These are phyloP conservation scores for Microcaecilia unicolor DNA, from an alignment of 2,797 vertebrate genomes.

Conservation along the genomic window DNA sequence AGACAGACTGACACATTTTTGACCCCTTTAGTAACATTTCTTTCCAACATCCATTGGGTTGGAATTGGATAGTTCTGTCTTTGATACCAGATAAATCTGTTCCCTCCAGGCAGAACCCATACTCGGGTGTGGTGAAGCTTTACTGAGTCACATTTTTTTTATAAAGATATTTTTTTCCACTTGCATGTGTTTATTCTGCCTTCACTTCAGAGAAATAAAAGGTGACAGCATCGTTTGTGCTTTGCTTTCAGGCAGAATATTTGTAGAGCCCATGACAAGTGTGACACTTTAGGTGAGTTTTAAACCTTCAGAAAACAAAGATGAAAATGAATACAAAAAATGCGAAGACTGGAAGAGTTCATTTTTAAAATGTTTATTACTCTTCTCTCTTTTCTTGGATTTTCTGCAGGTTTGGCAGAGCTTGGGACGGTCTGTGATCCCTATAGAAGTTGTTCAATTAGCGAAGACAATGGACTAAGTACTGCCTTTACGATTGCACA, in stretches of 20 bases:
- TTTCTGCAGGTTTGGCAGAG: slow-evolving; percentile 81
- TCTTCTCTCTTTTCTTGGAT: slow-evolving; percentile 2
- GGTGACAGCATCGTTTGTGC: slow-evolving; percentile 35
- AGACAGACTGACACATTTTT: no score
- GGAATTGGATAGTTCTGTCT: no score
- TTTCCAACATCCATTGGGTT: no score
- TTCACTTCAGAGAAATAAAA: slow-evolving; percentile 22
- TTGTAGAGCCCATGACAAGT: slow-evolving; percentile 94
- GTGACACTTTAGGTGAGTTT: slow-evolving; percentile 87
- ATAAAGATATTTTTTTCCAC: not conserved
- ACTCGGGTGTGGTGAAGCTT: no score
- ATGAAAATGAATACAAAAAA: not conserved
- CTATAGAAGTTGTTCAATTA: slow-evolving; percentile 94
- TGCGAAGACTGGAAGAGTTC: no score
- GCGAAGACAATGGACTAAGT: slow-evolving; percentile 92
- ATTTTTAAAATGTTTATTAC: not conserved
- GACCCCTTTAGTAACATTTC: no score
- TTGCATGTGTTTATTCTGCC: slow-evolving; percentile 14
- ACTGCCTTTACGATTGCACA: slow-evolving; percentile 97
- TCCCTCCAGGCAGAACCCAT: no score
- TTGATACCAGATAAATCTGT: no score
- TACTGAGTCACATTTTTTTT: no score
- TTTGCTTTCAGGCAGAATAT: slow-evolving; percentile 88
- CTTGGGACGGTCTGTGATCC: slow-evolving; percentile 95
- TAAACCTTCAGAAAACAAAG: not conserved